These are phyloP conservation scores for Manis crassicaudata DNA, from an alignment of 2,797 vertebrate species.

Conservation along the genomic window DNA sequence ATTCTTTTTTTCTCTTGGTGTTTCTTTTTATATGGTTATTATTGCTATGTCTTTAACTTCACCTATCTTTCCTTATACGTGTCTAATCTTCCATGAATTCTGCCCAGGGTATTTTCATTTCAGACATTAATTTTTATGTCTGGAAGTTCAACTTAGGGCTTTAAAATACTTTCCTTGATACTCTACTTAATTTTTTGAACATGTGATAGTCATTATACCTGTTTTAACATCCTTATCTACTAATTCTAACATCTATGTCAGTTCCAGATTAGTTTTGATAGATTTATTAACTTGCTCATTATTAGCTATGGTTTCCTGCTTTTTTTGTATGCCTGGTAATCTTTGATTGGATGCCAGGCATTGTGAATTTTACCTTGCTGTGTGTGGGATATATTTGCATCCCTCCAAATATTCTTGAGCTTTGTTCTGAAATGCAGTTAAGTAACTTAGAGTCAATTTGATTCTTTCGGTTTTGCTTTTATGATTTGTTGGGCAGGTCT, in stretches of 20 bases:
- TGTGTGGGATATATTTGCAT: not conserved
- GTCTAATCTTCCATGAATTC: not conserved
- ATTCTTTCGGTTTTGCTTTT: not conserved
- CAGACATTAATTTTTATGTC: not conserved
- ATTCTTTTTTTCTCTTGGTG: not conserved
- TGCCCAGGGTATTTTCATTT: not conserved
- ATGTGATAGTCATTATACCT: not conserved
- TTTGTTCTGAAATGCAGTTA: not conserved
- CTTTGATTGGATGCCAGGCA: not conserved
- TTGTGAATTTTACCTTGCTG: not conserved
- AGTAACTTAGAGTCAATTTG: not conserved
- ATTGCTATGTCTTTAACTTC: not conserved
- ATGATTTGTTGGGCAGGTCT: not conserved
- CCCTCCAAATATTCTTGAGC: not conserved
- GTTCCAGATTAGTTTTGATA: not conserved
- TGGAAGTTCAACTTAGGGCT: not conserved
- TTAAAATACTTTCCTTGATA: not conserved
- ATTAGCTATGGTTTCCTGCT: not conserved
- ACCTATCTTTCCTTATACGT: not conserved
- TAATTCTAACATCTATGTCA: not conserved
- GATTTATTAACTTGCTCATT: not conserved
- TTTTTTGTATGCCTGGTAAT: not conserved
- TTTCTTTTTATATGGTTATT: constrained; percentile 19
- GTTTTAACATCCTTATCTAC: not conserved
- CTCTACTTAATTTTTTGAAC: not conserved